phyloP scores from a whole-genome alignment of 2,113 vertebrate species.

The Dunckerocampus dactyliophorus region DNA sequence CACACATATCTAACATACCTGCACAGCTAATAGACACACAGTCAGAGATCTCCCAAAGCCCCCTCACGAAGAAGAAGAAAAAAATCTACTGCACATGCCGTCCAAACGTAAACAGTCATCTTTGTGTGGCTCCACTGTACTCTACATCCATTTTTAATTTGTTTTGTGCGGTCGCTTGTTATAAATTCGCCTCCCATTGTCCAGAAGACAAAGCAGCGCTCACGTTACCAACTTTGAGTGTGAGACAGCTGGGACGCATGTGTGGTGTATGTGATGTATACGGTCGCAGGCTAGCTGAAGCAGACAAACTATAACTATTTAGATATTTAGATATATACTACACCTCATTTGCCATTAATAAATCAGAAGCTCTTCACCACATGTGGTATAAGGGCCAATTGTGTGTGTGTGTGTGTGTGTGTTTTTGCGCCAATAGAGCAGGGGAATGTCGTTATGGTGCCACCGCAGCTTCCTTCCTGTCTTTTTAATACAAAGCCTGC shows the following conservation, averaged over 20 bases:
- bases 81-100: constrained; percentile 13
- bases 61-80: constrained; percentile 20
- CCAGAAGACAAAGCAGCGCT: constrained; percentile 35
- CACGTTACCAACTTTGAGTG: constrained; percentile 37
- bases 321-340: constrained; percentile 12
- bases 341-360: constrained; percentile 60
- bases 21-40: constrained; percentile 34
- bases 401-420: no score
- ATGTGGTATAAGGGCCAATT: background rate
- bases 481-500: constrained; percentile 38
- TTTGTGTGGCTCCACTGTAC: constrained; percentile 15
- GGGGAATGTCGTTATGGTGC: constrained; percentile 69
- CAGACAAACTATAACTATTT: constrained; percentile 28
- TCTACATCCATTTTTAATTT: constrained; percentile 44
- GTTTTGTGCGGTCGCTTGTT: constrained; percentile 31
- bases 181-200: constrained; percentile 33
- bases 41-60: constrained; percentile 11
- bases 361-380: constrained; percentile 43
- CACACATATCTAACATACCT: constrained; percentile 20
- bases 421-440: constrained; percentile 24
- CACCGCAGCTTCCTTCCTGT: constrained; percentile 68
- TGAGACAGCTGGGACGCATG: constrained; percentile 71
- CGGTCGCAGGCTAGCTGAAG: constrained; percentile 67
- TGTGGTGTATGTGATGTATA: constrained; percentile 71
- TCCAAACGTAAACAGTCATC: constrained; percentile 8